phyloP scores from a whole-genome alignment of 2,888 invertebrate genomes.

The Callimorpha dominula region DNA sequence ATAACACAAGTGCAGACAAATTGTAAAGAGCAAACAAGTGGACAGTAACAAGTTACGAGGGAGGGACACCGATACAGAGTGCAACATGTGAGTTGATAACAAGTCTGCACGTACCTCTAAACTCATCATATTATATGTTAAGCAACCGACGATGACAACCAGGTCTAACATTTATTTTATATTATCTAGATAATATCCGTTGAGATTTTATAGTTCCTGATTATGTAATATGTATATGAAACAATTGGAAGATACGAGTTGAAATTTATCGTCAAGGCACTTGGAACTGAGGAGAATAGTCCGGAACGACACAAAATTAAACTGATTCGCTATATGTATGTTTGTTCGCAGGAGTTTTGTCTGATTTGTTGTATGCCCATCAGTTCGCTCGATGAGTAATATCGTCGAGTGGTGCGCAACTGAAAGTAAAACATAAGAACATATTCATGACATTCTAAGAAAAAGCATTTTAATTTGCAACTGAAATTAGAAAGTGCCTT shows the following conservation, averaged over 20 bases:
- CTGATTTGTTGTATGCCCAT: constrained; percentile 90
- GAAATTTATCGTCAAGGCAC: constrained; percentile 71
- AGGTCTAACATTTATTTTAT: constrained; percentile 17
- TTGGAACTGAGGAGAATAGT: constrained; percentile 67
- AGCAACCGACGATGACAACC: constrained; percentile 18
- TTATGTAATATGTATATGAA: constrained; percentile 27
- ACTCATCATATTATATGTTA: constrained; percentile 29
- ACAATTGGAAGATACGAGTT: constrained; percentile 60
- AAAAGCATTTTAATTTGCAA: constrained; percentile 49
- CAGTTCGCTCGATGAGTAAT: constrained; percentile 93
- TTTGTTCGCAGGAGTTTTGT: constrained; percentile 94
- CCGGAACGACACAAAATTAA: constrained; percentile 51
- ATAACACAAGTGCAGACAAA: constrained; percentile 49
- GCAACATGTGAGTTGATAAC: constrained; percentile 54
- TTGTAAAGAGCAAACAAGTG: constrained; percentile 35
- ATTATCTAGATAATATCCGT: constrained; percentile 29
- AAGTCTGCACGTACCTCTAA: constrained; percentile 63
- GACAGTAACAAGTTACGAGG: constrained; percentile 41
- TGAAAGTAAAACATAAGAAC: constrained; percentile 88
- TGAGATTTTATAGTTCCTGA: constrained; percentile 29
- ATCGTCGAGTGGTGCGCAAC: constrained; percentile 90
- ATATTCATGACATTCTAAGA: constrained; percentile 64
- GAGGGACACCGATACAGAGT: constrained; percentile 54
- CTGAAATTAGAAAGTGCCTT: constrained; percentile 44
- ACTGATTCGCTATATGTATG: constrained; percentile 90